Conservation (phyloP, 2,797 vertebrate species). For the Lates japonicus region DNA sequence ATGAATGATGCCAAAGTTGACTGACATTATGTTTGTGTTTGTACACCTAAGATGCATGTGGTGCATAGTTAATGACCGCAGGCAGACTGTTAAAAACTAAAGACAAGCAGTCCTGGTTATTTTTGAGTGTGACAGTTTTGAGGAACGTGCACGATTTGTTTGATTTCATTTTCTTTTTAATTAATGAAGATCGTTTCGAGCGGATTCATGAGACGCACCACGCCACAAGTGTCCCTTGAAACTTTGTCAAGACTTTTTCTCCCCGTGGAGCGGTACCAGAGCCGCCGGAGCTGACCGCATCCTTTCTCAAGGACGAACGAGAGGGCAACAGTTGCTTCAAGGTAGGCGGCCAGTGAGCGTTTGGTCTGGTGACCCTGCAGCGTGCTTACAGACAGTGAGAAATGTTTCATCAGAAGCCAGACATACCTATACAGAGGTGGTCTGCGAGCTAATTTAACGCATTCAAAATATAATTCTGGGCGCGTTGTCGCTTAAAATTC, state of each 20-base stretch:
- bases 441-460: neutral
- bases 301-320: constrained; percentile 69
- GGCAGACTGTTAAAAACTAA: constrained; percentile 55
- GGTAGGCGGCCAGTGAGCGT: constrained; percentile 74
- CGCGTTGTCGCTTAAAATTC: neutral
- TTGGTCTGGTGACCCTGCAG: constrained; percentile 15
- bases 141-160: constrained; percentile 39
- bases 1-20: constrained; percentile 69
- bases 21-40: constrained; percentile 65
- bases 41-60: constrained; percentile 56
- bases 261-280: constrained; percentile 69
- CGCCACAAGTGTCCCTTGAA: constrained; percentile 68
- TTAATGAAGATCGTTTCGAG: constrained; percentile 64
- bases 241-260: constrained; percentile 73
- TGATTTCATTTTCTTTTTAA: constrained; percentile 17
- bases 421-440: neutral
- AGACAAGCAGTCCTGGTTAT: constrained; percentile 30
- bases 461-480: neutral
- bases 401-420: neutral
- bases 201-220: constrained; percentile 80
- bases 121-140: constrained; percentile 47
- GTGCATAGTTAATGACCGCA: constrained; percentile 39
- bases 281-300: constrained; percentile 81
- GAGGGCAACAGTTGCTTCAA: constrained; percentile 81
- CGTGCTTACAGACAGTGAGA: constrained; percentile 8